Base-by-base conservation (phyloP, 2,888 invertebrate species). In the Euclidia mi region DNA sequence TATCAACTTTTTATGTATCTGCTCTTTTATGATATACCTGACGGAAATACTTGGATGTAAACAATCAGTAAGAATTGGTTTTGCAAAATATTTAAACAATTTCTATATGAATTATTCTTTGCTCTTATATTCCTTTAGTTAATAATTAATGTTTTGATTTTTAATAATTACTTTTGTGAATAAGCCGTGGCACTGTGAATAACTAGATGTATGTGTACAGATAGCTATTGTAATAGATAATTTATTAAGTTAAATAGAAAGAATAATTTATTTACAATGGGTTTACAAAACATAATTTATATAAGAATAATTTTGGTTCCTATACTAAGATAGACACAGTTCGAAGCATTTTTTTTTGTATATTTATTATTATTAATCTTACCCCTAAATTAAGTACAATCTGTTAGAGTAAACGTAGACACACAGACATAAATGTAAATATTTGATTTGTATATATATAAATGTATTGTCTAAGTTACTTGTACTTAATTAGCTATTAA, bases 281-380 rank as follows among this genome's bases (percentile, higher is more conserved):
- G 76, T 78, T 80, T 79, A 79, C 48, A 61, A 65, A 68, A 60
- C 53, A 71, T 76, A 75, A 71, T 75, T 78, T 79, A 81, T 69
- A 76, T 74, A 67, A 79, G 76, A 85, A 79, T 84, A 79, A 85
- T 89, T 93, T 94, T 94, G 92, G 94, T 94, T 94, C 94, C 94
- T 94, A 94, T 91, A 82, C 83, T 93, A 92, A 91, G 91, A 88
- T 92, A 90, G 84, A 85, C 73, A 80, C 84, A 82, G 74, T 78
- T 76, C 80, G 76, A 78, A 67, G 85, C 81, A 85, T 90, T 87
- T 89, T 83, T 85, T 87, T 88, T 82, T 85, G 83, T 91, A 88
- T 91, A 90, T 91, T 90, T 88, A 90, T 89, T 88, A 77, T 75
- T 74, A 78, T 79, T 67, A 73, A 72, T 76, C 70, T 81, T 71